These are phyloP conservation scores for Agonopterix arenella DNA, from an alignment of 2,888 invertebrate genomes.

Conservation along the genomic window DNA sequence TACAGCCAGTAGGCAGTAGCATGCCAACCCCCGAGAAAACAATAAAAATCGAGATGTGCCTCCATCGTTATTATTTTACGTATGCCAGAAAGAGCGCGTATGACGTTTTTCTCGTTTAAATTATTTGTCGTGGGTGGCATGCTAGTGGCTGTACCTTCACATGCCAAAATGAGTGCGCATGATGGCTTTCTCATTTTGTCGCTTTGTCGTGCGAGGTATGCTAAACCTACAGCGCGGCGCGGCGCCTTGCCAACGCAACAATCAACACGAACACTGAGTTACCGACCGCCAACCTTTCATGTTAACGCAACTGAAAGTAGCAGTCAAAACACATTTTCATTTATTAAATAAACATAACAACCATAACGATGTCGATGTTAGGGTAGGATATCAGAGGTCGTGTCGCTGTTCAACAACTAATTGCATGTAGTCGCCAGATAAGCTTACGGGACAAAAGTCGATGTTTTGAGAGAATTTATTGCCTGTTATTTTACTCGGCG, in stretches of 20 bases:
- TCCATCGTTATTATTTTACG: no score
- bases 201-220: no score
- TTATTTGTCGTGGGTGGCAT: no score
- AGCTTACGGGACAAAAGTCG: slow-evolving; percentile 4
- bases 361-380: slow-evolving; percentile 8
- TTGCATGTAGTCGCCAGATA: slow-evolving; percentile 3
- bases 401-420: neutral
- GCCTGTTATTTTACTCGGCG: slow-evolving; percentile 11
- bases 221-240: no score
- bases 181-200: no score
- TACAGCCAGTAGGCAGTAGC: no score
- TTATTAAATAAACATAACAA: slow-evolving; percentile 41
- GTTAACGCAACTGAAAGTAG: slow-evolving; percentile 31
- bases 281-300: slow-evolving; percentile 28
- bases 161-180: no score
- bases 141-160: no score
- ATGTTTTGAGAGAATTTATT: slow-evolving; percentile 8
- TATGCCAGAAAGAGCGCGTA: no score
- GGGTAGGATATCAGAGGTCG: neutral
- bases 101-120: no score
- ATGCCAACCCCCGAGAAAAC: no score
- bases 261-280: slow-evolving; percentile 21
- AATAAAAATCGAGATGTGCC: no score
- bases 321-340: slow-evolving; percentile 29
- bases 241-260: slow-evolving; percentile 3